Evolutionary conservation across 2,888 invertebrate species (phyloP).

Genomic region (Bugulina stolonifera): DNA sequence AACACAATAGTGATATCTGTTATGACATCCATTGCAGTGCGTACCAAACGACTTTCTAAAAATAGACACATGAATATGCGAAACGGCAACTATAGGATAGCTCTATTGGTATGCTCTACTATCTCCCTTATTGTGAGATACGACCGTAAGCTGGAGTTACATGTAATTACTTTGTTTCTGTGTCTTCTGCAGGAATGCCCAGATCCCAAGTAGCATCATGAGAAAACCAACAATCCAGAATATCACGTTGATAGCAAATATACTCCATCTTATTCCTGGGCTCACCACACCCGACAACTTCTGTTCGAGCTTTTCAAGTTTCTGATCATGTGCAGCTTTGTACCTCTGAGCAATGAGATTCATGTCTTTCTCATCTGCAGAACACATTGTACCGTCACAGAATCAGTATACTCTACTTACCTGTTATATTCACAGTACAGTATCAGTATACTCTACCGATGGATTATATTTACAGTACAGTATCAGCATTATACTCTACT

Average conservation of each 20-base stretch:
- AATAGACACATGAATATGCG: background rate
- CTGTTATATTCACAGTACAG: no score
- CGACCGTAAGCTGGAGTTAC: no score
- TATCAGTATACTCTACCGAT: no score
- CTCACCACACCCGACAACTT: constrained; percentile 22
- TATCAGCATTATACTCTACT: no score
- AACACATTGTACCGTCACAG: no score
- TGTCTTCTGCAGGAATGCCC: constrained; percentile 9
- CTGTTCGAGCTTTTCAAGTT: constrained; percentile 2
- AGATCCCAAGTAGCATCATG: background rate
- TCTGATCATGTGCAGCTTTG: constrained; percentile 12
- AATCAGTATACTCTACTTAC: no score
- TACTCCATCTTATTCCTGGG: constrained; percentile 23
- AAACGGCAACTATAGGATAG: background rate
- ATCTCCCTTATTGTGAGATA: no score
- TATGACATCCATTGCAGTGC: background rate
- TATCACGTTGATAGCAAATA: background rate
- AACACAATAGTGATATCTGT: constrained; percentile 13
- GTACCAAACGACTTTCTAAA: background rate
- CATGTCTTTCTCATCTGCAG: background rate
- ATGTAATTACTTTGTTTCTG: background rate
- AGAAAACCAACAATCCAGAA: constrained; percentile 8
- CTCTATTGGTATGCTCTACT: no score
- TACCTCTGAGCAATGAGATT: constrained; percentile 7
- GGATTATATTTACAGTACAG: no score